A percentile compares a stretch with the other conserved stretches of the same genome.
Conservation (phyloP, 2,888 invertebrate species). For the Argynnis bischoffii region DNA sequence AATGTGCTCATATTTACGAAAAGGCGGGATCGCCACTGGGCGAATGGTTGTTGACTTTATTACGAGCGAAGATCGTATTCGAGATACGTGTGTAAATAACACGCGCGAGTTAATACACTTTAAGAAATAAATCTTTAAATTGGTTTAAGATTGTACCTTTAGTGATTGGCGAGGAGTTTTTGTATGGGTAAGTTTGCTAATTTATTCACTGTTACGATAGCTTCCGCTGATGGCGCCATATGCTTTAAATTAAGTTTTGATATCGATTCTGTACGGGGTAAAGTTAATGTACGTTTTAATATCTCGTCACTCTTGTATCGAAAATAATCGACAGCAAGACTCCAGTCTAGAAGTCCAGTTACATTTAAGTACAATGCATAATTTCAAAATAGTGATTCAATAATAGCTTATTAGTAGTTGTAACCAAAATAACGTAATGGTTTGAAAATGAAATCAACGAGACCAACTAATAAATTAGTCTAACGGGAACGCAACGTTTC, state of each 20-base stretch:
- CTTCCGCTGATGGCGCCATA: constrained; percentile 16
- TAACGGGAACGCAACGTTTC: constrained; percentile 76
- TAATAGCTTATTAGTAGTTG: too few relatives aligned
- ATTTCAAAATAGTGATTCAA: too few relatives aligned
- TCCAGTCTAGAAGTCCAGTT: too few relatives aligned
- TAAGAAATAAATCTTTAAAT: constrained; percentile 14
- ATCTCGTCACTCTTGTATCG: too few relatives aligned
- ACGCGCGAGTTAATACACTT: constrained; percentile 42
- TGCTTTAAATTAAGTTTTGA: not conserved
- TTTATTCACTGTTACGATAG: constrained; percentile 12
- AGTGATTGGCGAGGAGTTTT: constrained; percentile 4
- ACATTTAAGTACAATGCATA: too few relatives aligned
- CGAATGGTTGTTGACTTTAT: constrained; percentile 46
- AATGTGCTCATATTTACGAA: constrained; percentile 69
- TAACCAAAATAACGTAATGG: too few relatives aligned
- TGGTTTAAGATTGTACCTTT: constrained; percentile 11
- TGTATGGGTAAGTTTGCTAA: constrained; percentile 14
- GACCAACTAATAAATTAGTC: constrained; percentile 80
- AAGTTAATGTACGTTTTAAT: not conserved
- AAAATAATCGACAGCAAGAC: too few relatives aligned
- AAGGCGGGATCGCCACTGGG: constrained; percentile 64
- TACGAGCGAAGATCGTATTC: constrained; percentile 54
- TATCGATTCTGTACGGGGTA: not conserved
- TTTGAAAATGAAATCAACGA: constrained; percentile 56
- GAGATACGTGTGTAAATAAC: constrained; percentile 62